Conservation (phyloP, 1,140 invertebrate genomes). For the Lerema accius region DNA sequence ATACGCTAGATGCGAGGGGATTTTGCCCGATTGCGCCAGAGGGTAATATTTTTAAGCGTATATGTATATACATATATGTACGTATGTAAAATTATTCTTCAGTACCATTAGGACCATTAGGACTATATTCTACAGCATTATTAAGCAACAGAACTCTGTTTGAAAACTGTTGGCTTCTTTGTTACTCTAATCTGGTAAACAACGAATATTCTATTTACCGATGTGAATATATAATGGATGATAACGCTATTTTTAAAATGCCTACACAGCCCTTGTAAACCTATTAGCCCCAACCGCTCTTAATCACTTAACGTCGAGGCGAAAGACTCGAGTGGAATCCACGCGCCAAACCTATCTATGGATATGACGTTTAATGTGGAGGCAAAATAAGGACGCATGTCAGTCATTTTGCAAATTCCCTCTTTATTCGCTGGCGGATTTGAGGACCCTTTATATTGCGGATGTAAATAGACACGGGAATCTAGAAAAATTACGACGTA, state of each 20-base stretch:
- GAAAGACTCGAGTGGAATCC: conserved; percentile 28
- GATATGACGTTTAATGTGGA: conserved; percentile 34
- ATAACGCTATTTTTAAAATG: conserved; percentile 21
- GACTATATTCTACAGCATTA: too few relatives aligned
- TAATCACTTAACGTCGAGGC: conserved; percentile 30
- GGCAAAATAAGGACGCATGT: conserved; percentile 29
- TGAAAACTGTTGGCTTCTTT: too few relatives aligned
- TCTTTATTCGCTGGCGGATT: conserved; percentile 16
- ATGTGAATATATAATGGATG: too few relatives aligned
- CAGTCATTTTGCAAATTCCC: conserved; percentile 28
- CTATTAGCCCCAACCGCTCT: conserved; percentile 17
- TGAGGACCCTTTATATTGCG: not conserved
- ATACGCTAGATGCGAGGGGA: not conserved
- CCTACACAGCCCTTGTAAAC: conserved; percentile 21
- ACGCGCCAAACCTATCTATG: conserved; percentile 27
- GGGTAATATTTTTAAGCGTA: too few relatives aligned
- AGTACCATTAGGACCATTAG: too few relatives aligned
- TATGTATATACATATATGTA: too few relatives aligned
- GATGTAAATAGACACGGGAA: not conserved
- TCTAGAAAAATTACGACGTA: not conserved
- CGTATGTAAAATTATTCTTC: too few relatives aligned
- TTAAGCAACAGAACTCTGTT: too few relatives aligned
- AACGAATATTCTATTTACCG: too few relatives aligned
- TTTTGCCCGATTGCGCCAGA: too few relatives aligned
- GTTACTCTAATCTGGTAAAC: too few relatives aligned